These are phyloP conservation scores for Volucella inanis DNA, from an alignment of 2,888 invertebrate species.

Conservation along the genomic window DNA sequence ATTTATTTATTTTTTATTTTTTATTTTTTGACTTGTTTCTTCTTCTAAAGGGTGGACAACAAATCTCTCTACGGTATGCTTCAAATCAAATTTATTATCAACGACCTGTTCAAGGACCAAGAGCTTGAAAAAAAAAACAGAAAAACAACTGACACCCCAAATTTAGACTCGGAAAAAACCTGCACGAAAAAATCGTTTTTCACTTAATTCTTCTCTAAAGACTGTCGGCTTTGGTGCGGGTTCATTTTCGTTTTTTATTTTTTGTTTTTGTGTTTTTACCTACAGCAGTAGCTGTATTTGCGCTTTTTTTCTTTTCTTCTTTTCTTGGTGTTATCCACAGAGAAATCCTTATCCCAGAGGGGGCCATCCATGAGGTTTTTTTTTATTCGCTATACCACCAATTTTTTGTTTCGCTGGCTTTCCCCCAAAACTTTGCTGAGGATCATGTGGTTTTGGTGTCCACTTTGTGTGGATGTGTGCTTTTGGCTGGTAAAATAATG, in stretches of 20 bases:
- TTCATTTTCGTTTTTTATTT: too few relatives aligned
- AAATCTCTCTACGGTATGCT: slow-evolving; percentile 55
- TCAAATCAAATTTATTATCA: slow-evolving; percentile 65
- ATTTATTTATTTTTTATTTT: not conserved
- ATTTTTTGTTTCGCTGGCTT: slow-evolving; percentile 23
- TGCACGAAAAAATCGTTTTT: slow-evolving; percentile 43
- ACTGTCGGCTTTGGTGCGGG: slow-evolving; percentile 9
- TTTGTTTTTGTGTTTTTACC: not conserved
- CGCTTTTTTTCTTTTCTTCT: not conserved
- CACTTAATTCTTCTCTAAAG: slow-evolving; percentile 56
- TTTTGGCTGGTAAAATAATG: not conserved
- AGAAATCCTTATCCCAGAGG: slow-evolving; percentile 17
- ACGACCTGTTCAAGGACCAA: slow-evolving; percentile 9
- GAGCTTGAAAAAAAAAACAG: slow-evolving; percentile 3
- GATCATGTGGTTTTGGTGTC: slow-evolving; percentile 61
- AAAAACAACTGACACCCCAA: slow-evolving; percentile 25
- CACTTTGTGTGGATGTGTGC: slow-evolving; percentile 16
- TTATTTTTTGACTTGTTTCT: slow-evolving; percentile 1
- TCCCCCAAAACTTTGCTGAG: slow-evolving; percentile 21
- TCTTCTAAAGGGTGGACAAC: slow-evolving; percentile 36
- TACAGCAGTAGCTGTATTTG: not conserved
- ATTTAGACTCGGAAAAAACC: slow-evolving; percentile 6
- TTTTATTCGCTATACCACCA: slow-evolving; percentile 33
- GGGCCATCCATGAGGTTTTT: slow-evolving; percentile 30
- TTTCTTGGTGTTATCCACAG: slow-evolving; percentile 11